Evolutionary conservation across 2,888 invertebrate species (phyloP), one percentile per base, ranked within the genome.

Genomic region (Eilema sororculum): DNA sequence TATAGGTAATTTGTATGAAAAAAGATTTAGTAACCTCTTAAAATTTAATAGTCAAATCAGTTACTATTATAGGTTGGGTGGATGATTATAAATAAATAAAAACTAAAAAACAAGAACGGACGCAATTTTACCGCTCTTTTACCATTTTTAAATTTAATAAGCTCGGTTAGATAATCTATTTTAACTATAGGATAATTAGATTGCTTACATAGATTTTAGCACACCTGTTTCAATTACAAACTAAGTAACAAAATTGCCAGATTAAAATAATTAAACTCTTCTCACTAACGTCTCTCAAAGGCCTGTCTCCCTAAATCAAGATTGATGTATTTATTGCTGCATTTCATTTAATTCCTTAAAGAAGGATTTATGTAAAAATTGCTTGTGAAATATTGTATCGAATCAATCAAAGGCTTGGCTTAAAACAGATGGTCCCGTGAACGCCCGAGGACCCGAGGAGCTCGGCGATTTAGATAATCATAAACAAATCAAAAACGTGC

Each of bases 401-500:
- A 71, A 79, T 79, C 75, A 80, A 80, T 82, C 82, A 82, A 71
- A 78, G 65, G 20, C n/a, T 57, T 41, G 59, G 58, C 66, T 70
- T 52, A 61, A 71, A 80, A 73, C 75, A 75, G 80, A 73, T 73
- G 74, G 73, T 61, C 78, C 64, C 57, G 69, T 64, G 65, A 81
- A 68, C 71, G 74, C 71, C 70, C 37, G 69, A 73, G 68, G 22
- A 78, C 71, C 70, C 37, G 69, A 73, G 68, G 22, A 78, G 66
- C 46, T 66, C 65, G 68, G 33, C 68, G 71, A 67, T 78, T 69
- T 66, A 77, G 73, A 82, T 81, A 77, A 81, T 81, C 73, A 80
- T 80, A 82, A 80, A 82, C 78, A 82, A 81, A 81, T 82, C 81
- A 78, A 74, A 77, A 67, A 59, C 74, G 71, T 65, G 68, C 69